Conservation (phyloP, 2,888 invertebrate species). For the Lasius platythorax region DNA sequence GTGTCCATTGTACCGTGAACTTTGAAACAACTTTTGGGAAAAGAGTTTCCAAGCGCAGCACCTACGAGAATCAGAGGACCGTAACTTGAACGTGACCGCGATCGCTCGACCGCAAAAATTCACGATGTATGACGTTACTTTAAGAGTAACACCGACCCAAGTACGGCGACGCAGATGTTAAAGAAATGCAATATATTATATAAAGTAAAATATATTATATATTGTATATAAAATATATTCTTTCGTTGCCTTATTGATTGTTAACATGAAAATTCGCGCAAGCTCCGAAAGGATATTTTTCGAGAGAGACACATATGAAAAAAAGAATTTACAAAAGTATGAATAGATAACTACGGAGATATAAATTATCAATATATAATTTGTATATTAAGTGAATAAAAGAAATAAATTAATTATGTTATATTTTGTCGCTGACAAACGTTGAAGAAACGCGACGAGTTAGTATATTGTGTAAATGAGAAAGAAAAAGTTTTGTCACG, state of each 20-base stretch:
- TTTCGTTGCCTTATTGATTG: too few relatives aligned
- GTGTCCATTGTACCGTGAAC: constrained; percentile 84
- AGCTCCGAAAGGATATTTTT: neutral
- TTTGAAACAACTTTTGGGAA: constrained; percentile 83
- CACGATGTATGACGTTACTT: neutral
- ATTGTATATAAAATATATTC: neutral
- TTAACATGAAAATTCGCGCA: neutral
- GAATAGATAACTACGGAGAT: neutral
- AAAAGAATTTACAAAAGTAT: neutral
- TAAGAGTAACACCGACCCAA: neutral
- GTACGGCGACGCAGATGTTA: neutral
- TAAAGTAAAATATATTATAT: neutral
- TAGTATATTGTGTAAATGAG: constrained; percentile 24
- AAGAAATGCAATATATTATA: neutral
- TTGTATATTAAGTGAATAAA: constrained; percentile 13
- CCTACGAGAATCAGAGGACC: constrained; percentile 63
- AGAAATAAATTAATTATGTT: constrained; percentile 28
- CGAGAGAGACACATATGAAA: neutral
- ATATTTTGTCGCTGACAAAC: constrained; percentile 10
- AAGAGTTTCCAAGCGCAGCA: constrained; percentile 75
- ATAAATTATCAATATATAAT: constrained; percentile 1
- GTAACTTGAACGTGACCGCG: constrained; percentile 58
- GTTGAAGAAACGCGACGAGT: constrained; percentile 8
- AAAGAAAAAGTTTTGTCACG: constrained; percentile 71
- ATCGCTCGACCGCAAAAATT: constrained; percentile 32